A percentile compares a stretch with the other conserved stretches of the same genome.
Evolutionary conservation across 2,888 invertebrate species (phyloP).

Genomic region (Trachelus stipa): DNA sequence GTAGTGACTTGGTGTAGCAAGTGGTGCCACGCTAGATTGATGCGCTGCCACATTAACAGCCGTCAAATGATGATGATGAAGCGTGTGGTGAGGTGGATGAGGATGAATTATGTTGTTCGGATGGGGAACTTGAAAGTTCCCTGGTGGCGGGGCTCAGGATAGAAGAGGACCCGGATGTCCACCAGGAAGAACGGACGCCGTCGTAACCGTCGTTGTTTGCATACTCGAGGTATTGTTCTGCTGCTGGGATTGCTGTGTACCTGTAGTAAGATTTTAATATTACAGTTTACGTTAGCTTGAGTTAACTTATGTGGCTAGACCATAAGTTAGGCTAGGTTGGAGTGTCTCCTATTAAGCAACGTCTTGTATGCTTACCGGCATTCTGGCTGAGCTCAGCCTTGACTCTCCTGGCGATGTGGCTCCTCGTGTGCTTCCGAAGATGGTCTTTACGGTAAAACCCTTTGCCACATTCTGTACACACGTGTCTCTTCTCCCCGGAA

Average conservation of each 20-base stretch:
- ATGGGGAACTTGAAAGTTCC: slow-evolving; percentile 66
- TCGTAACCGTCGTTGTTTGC: slow-evolving; percentile 57
- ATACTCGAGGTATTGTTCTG: slow-evolving; percentile 62
- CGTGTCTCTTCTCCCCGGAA: slow-evolving; percentile 88
- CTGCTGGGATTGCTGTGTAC: slow-evolving; percentile 61
- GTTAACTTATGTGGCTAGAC: too few species aligned
- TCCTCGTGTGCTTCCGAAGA: slow-evolving; percentile 85
- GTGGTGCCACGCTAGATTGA: slow-evolving; percentile 53
- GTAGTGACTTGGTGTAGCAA: slow-evolving; percentile 58
- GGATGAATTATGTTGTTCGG: slow-evolving; percentile 63
- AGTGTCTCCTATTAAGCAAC: too few species aligned
- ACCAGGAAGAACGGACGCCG: slow-evolving; percentile 60
- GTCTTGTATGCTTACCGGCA: slow-evolving; percentile 56
- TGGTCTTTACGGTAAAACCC: slow-evolving; percentile 92
- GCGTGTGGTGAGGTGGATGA: slow-evolving; percentile 53
- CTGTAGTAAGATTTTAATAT: slow-evolving; percentile 22
- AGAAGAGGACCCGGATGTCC: slow-evolving; percentile 63
- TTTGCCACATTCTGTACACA: slow-evolving; percentile 90
- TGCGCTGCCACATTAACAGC: slow-evolving; percentile 55
- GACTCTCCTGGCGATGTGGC: slow-evolving; percentile 86
- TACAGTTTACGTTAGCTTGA: too few species aligned
- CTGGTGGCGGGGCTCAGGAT: slow-evolving; percentile 68
- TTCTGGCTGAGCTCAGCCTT: slow-evolving; percentile 87
- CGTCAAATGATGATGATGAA: slow-evolving; percentile 58
- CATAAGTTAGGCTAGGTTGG: too few species aligned